These are phyloP conservation scores for Kryptolebias marmoratus DNA, from an alignment of 2,113 vertebrate species.

Conservation along the genomic window DNA sequence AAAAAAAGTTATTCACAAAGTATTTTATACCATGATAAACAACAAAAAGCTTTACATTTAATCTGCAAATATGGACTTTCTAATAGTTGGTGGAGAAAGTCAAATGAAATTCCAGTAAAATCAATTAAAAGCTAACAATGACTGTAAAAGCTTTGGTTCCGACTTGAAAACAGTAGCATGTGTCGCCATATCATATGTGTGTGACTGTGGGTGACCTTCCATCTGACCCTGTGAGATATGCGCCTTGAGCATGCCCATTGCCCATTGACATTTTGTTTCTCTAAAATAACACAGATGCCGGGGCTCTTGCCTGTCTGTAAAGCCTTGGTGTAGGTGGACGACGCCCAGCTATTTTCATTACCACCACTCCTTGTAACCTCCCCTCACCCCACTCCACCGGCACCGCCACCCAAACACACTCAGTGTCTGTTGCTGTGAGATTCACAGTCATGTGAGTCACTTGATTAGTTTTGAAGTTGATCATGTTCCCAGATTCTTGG, in stretches of 20 bases:
- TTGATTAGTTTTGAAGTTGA: conserved; percentile 67
- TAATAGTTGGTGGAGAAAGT: no score
- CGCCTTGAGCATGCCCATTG: conserved; percentile 67
- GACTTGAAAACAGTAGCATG: conserved; percentile 10
- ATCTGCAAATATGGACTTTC: no score
- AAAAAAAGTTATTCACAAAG: no score
- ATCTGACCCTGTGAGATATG: conserved; percentile 67
- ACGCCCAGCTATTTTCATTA: conserved; percentile 70
- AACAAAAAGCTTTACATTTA: no score
- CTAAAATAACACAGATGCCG: conserved; percentile 82
- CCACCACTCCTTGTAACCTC: conserved; percentile 6
- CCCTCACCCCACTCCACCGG: neutral
- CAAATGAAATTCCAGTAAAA: no score
- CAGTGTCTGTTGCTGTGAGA: conserved; percentile 34
- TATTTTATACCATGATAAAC: no score
- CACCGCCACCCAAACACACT: conserved; percentile 10
- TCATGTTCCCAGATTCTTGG: conserved; percentile 54
- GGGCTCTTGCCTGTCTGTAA: conserved; percentile 30
- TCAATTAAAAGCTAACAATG: no score
- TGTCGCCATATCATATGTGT: conserved; percentile 56
- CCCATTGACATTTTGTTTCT: conserved; percentile 77
- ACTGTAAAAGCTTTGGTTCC: neutral
- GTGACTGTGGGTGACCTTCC: conserved; percentile 64
- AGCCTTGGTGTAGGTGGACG: conserved; percentile 42
- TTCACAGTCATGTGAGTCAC: conserved; percentile 63